These are phyloP conservation scores for Herpetotheres cachinnans DNA, from an alignment of 2,113 vertebrate species.

Conservation along the genomic window DNA sequence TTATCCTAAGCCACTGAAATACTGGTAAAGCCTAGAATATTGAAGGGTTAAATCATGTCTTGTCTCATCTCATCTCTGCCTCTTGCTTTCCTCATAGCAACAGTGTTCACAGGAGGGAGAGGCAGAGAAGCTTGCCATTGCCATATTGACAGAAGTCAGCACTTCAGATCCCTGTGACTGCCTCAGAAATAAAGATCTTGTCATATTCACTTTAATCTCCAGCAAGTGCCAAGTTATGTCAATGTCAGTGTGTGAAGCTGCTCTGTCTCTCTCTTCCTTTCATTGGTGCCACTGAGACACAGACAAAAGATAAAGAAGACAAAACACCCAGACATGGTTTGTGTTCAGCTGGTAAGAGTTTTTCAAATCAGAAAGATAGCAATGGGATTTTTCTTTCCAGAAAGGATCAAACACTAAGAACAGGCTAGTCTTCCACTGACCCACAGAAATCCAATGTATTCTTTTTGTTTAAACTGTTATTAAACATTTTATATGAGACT, in stretches of 20 bases:
- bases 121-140: not conserved
- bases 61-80: not conserved
- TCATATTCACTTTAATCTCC: conserved; percentile 13
- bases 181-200: conserved; percentile 27
- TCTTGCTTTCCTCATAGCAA: conserved; percentile 25
- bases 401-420: not conserved
- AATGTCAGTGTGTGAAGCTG: not conserved
- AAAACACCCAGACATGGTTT: not conserved
- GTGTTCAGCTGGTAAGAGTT: not conserved
- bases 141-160: not conserved
- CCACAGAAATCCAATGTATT: not conserved
- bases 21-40: not conserved
- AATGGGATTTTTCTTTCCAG: not conserved
- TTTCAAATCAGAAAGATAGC: not conserved
- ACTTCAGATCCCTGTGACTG: not conserved
- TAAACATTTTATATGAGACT: not conserved
- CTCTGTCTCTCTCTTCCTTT: not conserved
- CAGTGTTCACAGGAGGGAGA: not conserved
- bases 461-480: not conserved
- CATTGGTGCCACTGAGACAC: not conserved
- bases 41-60: not conserved
- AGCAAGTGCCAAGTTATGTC: conserved; percentile 19
- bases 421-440: not conserved
- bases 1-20: not conserved
- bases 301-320: not conserved